Evolutionary conservation across 2,888 invertebrate species (phyloP).

Genomic region (Vanessa cardui): DNA sequence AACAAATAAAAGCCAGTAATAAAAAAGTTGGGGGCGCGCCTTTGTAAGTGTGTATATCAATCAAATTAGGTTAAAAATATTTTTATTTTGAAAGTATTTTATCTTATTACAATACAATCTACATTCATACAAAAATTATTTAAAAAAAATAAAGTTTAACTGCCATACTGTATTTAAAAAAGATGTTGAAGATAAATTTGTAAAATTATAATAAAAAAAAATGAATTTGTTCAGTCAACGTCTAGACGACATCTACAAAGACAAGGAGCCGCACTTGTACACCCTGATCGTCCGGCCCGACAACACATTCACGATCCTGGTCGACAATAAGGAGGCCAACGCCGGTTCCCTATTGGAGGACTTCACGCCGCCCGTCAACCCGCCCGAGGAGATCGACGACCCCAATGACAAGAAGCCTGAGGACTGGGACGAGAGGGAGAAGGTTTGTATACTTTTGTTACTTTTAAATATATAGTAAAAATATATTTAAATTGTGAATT

Average conservation of each 20-base stretch:
- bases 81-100: too few species aligned
- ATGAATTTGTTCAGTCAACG: slow-evolving; percentile 79
- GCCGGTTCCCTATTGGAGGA: slow-evolving; percentile 94
- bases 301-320: slow-evolving; percentile 95
- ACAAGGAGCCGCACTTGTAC: slow-evolving; percentile 98
- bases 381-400: slow-evolving; percentile 96
- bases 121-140: too few species aligned
- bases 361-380: slow-evolving; percentile 96
- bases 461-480: too few species aligned
- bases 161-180: too few species aligned
- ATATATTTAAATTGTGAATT: too few species aligned
- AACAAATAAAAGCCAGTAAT: too few species aligned
- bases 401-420: slow-evolving; percentile 92
- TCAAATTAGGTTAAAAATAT: too few species aligned
- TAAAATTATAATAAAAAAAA: background rate
- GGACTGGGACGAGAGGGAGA: slow-evolving; percentile 96
- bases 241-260: slow-evolving; percentile 93
- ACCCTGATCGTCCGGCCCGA: slow-evolving; percentile 97
- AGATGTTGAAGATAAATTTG: too few species aligned
- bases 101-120: too few species aligned
- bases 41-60: too few species aligned
- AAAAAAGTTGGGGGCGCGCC: too few species aligned
- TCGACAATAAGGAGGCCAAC: slow-evolving; percentile 93
- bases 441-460: slow-evolving; percentile 50
- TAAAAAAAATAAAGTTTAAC: too few species aligned